These are phyloP conservation scores for Tenthredo mesomela DNA, from an alignment of 2,888 invertebrate genomes.

Conservation along the genomic window DNA sequence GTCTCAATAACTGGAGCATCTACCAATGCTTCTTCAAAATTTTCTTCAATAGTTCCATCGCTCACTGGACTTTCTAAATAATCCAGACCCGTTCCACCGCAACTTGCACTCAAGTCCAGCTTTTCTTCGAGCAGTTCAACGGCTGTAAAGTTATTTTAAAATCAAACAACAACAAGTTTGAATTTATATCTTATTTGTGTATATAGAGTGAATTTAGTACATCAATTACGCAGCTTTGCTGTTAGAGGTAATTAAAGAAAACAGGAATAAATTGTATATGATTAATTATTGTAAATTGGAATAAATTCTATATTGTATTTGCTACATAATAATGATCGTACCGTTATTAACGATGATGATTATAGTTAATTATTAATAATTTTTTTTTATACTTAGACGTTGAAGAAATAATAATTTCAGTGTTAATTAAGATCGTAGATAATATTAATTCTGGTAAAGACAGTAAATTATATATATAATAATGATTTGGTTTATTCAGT, in stretches of 20 bases:
- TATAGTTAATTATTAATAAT: neutral
- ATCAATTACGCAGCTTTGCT: neutral
- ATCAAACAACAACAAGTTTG: slow-evolving; percentile 20
- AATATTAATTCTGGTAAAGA: neutral
- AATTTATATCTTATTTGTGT: neutral
- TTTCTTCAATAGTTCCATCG: slow-evolving; percentile 94
- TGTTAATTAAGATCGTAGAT: neutral
- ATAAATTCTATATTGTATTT: neutral
- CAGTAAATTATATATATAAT: neutral
- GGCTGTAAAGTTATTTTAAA: slow-evolving; percentile 62
- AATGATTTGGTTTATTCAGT: neutral
- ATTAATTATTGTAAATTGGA: neutral
- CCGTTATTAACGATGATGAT: neutral
- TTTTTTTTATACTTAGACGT: neutral
- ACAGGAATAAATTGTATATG: neutral
- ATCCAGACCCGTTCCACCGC: slow-evolving; percentile 75
- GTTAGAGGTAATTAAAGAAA: neutral
- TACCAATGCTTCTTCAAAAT: slow-evolving; percentile 93
- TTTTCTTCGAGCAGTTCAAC: slow-evolving; percentile 75
- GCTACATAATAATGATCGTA: neutral
- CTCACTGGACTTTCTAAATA: slow-evolving; percentile 86
- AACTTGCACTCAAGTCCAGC: slow-evolving; percentile 72
- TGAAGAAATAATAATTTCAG: neutral
- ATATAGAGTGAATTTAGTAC: neutral
- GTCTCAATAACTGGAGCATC: slow-evolving; percentile 80